Conservation (phyloP, 1,140 invertebrate species). For the Yoshiicerus persimilis region DNA sequence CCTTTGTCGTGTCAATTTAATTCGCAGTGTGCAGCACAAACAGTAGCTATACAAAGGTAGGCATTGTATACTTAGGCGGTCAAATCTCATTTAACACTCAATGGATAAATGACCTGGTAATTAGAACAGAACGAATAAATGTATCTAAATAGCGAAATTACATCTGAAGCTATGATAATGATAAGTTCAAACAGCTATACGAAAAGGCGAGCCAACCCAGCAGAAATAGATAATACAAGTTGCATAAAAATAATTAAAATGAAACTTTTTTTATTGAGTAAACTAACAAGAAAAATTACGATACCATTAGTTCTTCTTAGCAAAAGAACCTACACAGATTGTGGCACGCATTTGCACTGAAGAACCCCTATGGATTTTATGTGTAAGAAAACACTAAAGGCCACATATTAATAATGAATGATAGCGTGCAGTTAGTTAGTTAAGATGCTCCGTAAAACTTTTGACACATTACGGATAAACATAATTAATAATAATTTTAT, state of each 20-base stretch:
- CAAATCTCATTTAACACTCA: not conserved
- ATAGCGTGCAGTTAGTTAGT: too few species aligned
- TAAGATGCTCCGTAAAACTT: too few species aligned
- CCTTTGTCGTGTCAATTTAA: not conserved
- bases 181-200: not conserved
- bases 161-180: not conserved
- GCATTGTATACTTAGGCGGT: not conserved
- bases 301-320: not conserved
- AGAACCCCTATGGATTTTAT: too few species aligned
- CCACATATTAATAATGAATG: too few species aligned
- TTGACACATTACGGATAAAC: too few species aligned
- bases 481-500: too few species aligned
- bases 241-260: not conserved
- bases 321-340: too few species aligned
- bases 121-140: not conserved
- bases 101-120: not conserved
- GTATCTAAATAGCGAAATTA: not conserved
- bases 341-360: not conserved
- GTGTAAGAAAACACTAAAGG: too few species aligned
- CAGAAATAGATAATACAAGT: not conserved
- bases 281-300: not conserved
- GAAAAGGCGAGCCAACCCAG: not conserved
- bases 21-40: not conserved
- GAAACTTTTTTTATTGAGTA: not conserved
- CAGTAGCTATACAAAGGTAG: not conserved